Evolutionary conservation across 2,888 invertebrate genomes (phyloP), one percentile per base, ranked within the genome.

Genomic region (Mongoloraphidia duomilia): DNA sequence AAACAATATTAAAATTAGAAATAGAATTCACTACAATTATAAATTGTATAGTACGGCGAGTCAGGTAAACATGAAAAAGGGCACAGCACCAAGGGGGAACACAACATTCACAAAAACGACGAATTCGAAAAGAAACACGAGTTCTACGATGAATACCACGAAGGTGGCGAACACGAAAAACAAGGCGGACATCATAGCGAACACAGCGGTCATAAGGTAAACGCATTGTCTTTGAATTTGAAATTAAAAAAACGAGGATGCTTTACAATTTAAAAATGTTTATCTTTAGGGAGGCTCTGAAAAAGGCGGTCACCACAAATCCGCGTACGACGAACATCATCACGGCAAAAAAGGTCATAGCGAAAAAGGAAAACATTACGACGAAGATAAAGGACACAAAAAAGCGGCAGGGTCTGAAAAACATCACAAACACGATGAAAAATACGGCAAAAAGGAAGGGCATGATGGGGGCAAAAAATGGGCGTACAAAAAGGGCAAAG

Each of bases 121-220:
- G 84, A 83, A 59, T 84, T 77, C 60, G 79, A 82, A 59, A 83
- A 84, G 61, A 81, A 80, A 52, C 78, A 81, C 35, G 83, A 83
- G 60, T 84, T 84, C 69, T 84, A 80, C 59, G 84, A 84, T 59
- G 84, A 84, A 61, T 79, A 78, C 50, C 77, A 82, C 34, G 82
- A 82, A 53, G 79, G 77, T 3, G 77, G 72, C 0, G 80, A 79
- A 33, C 71, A 74, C 42, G 81, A 80, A 56, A 80, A 80, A 53
- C 75, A 79, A 50, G 82, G 81, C 1, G 80, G 73, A 1, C 76
- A 68, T 60, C 71, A 75, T 53, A 65, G 73, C 17, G 75, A 79
- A 39, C 70, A 75, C 49, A 66, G 69, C 40, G 61, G 61, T 49
- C 61, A 70, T 52, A 73, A 75, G 59, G 72, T 65, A 57, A 47